A percentile compares a stretch with the other conserved stretches of the same genome.
Evolutionary conservation across 2,797 vertebrate species (phyloP).

Genomic region (Falco rusticolus): DNA sequence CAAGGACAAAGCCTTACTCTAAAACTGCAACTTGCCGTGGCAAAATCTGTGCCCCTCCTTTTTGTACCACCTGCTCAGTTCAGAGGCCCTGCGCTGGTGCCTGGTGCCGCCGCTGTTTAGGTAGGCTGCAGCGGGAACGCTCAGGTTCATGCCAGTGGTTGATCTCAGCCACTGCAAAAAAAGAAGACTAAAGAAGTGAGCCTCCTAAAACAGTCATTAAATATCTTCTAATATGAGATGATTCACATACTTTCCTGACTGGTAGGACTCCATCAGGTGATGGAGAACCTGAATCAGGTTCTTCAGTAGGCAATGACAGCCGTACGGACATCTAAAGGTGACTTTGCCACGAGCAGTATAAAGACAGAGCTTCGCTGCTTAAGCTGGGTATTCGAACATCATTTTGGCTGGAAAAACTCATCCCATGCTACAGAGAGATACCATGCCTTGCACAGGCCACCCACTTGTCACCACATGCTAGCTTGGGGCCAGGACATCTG

Average conservation of each 20-base stretch:
- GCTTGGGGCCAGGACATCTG: background rate
- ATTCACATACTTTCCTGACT: conserved; percentile 3
- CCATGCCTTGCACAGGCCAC: background rate
- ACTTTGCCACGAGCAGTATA: background rate
- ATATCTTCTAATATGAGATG: background rate
- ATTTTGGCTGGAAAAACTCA: background rate
- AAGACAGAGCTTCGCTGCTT: background rate
- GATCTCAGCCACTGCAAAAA: background rate
- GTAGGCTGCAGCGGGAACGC: background rate
- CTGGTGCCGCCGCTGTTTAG: background rate
- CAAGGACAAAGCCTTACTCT: background rate
- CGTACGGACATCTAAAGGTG: background rate
- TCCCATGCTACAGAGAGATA: background rate
- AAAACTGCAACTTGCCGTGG: background rate
- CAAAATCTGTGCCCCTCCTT: background rate
- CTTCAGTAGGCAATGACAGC: background rate
- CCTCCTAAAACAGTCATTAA: background rate
- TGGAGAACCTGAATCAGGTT: conserved; percentile 15
- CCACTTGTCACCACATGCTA: background rate
- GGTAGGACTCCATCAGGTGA: background rate
- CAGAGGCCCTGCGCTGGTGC: background rate
- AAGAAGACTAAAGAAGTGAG: background rate
- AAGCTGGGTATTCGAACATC: background rate
- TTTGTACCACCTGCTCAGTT: background rate
- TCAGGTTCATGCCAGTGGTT: background rate